Conservation (phyloP, 2,113 vertebrate genomes). For the Paracanthobrama guichenoti region DNA sequence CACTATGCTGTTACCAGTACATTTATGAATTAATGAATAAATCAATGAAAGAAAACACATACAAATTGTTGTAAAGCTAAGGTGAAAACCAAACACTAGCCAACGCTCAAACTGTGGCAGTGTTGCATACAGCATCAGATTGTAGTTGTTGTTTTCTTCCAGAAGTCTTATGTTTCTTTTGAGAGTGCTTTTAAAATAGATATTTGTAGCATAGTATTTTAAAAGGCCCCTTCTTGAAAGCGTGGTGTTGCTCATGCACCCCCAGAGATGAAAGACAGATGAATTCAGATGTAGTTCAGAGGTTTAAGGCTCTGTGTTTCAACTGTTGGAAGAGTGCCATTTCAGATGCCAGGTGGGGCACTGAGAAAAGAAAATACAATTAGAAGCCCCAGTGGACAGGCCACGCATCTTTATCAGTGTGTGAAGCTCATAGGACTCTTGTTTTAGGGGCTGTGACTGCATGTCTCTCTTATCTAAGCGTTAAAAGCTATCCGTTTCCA, state of each 20-base stretch:
- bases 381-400: constrained; percentile 76
- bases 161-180: neutral
- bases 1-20: neutral
- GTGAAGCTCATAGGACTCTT: too few relatives aligned
- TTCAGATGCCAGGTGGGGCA: neutral
- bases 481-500: constrained; percentile 59
- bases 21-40: neutral
- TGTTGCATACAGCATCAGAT: neutral
- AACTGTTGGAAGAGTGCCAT: neutral
- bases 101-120: neutral
- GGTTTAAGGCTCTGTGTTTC: neutral
- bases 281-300: neutral
- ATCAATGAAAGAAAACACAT: neutral
- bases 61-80: neutral
- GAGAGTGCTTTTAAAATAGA: too few relatives aligned
- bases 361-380: constrained; percentile 75
- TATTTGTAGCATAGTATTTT: constrained; percentile 16
- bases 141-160: neutral
- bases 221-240: neutral
- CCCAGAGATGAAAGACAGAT: constrained; percentile 4
- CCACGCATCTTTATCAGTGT: constrained; percentile 73
- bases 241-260: neutral
- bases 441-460: constrained; percentile 51
- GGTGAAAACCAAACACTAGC: neutral
- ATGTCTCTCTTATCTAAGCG: constrained; percentile 62